Evolutionary conservation across 2,113 vertebrate genomes (phyloP), one percentile per base, ranked within the genome.

Genomic region (Lycocorax pyrrhopterus): DNA sequence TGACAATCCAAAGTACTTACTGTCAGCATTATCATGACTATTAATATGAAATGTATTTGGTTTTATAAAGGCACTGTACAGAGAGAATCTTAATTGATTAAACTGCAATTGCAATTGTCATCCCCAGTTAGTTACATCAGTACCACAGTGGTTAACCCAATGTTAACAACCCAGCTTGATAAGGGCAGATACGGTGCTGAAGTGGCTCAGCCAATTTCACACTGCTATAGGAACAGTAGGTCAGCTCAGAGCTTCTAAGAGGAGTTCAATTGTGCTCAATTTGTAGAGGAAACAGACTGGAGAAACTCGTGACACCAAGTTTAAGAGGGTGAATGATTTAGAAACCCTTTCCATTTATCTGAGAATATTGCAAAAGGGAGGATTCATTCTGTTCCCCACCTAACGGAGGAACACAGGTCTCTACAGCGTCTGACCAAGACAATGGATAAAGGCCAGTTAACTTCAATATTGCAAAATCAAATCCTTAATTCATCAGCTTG

Each of bases 1-100:
- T 30, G 59, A n/a, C 56, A 64, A 21, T 14, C 29, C 47, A 10
- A 69, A 66, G 21, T 12, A 22, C 30, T 67, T 52, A 22, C 2
- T 33, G 64, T 16, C 35, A 55, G 20, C 8, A 2, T 39, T 33
- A n/a, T 9, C 8, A 3, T 22, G 12, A 72, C 51, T 30, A 37
- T 20, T 26, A 73, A 44, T 23, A 17, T 16, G 16, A 81, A 52
- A 41, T 3, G 4, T 13, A 21, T 1, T 59, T 37, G 13, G 52
- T 72, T 81, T 78, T 25, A 18, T 33, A 10, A 46, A 46, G 23
- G 52, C n/a, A 13, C 9, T 16, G 25, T 12, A 43, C 0, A 35
- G 56, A 37, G 16, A 46, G 51, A 21, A n/a, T 7, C 5, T 1
- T 4, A 53, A 23, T 0, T 0, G 2, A 68, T 76, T 33, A 43